A percentile compares a stretch with the other conserved stretches of the same genome.
These are phyloP conservation scores for Sycophila texana DNA, from an alignment of 2,888 invertebrate genomes.

Conservation along the genomic window DNA sequence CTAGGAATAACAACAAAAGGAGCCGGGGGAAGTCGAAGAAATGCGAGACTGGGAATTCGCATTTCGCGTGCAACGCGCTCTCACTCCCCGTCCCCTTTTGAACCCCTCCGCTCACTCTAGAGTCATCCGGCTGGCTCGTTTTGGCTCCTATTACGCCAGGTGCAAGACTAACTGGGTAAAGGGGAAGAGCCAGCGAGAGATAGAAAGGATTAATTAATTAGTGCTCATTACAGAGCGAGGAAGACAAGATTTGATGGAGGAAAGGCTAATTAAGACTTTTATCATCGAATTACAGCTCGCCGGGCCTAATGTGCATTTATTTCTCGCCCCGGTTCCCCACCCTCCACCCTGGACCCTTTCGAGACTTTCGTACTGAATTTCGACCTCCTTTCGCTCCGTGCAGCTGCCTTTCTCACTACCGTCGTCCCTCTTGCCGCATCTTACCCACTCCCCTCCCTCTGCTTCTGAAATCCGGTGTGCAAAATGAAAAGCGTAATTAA, in stretches of 20 bases:
- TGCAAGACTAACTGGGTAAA: conserved; percentile 33
- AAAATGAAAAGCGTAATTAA: conserved; percentile 20
- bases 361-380: conserved; percentile 1
- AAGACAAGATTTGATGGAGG: conserved; percentile 55
- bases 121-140: not conserved
- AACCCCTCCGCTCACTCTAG: not conserved
- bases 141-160: conserved; percentile 25
- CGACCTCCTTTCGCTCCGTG: not conserved
- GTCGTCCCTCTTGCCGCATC: not conserved
- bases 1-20: conserved; percentile 35
- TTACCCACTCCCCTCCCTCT: not conserved
- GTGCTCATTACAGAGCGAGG: conserved; percentile 48
- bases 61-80: not conserved
- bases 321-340: not conserved
- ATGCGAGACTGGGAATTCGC: conserved; percentile 33
- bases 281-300: conserved; percentile 42
- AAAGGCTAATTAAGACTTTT: conserved; percentile 51
- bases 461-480: not conserved
- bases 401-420: not conserved
- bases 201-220: conserved; percentile 49
- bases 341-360: not conserved
- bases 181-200: conserved; percentile 31
- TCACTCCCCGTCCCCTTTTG: not conserved
- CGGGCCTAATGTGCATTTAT: conserved; percentile 32
- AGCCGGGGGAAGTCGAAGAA: not conserved